These are phyloP conservation scores for Latrodectus elegans DNA, from an alignment of 2,888 invertebrate species.

Conservation along the genomic window DNA sequence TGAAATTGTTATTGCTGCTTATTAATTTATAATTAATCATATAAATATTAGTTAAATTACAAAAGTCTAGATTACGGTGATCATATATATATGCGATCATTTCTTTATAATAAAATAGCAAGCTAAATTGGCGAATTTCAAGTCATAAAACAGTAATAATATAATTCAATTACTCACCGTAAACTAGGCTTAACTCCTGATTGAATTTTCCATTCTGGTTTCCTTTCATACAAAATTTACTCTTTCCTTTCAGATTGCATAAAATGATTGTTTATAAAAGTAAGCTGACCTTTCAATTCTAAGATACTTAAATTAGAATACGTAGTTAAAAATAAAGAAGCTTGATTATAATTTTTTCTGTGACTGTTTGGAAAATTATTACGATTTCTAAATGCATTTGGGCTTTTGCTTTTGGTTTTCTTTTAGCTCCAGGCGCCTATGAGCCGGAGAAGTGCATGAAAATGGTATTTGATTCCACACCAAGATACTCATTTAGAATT, in stretches of 20 bases:
- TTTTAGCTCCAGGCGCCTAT: constrained; percentile 90
- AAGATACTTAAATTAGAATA: neutral
- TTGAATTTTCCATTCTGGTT: too few species aligned
- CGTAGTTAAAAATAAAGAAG: neutral
- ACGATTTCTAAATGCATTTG: neutral
- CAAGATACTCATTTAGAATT: constrained; percentile 83
- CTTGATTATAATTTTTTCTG: neutral
- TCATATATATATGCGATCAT: too few species aligned
- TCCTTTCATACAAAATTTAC: constrained; percentile 19
- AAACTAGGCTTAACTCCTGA: too few species aligned
- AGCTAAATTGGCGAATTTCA: too few species aligned
- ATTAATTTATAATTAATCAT: too few species aligned
- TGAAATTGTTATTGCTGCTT: too few species aligned
- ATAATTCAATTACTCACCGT: too few species aligned
- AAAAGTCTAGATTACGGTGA: too few species aligned
- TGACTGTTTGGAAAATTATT: neutral
- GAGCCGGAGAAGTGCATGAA: constrained; percentile 78
- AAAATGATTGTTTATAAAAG: constrained; percentile 40
- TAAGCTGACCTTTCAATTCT: constrained; percentile 31
- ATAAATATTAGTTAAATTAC: too few species aligned
- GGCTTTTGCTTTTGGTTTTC: neutral
- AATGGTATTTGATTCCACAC: constrained; percentile 77
- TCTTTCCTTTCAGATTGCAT: constrained; percentile 51
- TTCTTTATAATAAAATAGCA: too few species aligned
- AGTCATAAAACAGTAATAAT: too few species aligned